Conservation (phyloP, 2,888 invertebrate genomes). For the Pollenia amentaria region DNA sequence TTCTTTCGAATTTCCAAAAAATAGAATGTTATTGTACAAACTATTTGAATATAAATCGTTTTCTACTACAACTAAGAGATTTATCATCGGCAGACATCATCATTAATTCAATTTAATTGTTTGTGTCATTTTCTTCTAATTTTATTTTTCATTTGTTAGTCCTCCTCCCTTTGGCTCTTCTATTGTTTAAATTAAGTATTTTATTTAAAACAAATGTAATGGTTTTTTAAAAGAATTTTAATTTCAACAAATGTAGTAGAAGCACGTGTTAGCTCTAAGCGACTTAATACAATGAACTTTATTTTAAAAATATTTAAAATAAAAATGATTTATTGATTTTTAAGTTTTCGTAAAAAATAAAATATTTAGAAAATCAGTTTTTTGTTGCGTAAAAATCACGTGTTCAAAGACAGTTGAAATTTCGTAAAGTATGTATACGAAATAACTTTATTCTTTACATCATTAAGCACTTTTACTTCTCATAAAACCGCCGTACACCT, state of each 20-base stretch:
- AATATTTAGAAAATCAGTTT: neutral
- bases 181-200: neutral
- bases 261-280: neutral
- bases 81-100: slow-evolving; percentile 17
- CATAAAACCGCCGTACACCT: too few relatives aligned
- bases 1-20: too few relatives aligned
- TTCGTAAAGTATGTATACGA: neutral
- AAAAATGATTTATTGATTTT: neutral
- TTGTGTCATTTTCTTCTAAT: neutral
- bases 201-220: too few relatives aligned
- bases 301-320: neutral
- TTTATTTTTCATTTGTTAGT: neutral
- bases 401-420: neutral
- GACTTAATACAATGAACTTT: slow-evolving; percentile 12
- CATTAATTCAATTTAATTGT: slow-evolving; percentile 25
- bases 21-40: neutral
- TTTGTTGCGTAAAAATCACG: neutral
- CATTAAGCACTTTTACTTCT: too few relatives aligned
- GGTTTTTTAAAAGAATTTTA: too few relatives aligned
- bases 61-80: neutral
- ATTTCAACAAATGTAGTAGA: neutral
- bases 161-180: neutral
- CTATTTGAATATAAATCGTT: neutral
- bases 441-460: too few relatives aligned
- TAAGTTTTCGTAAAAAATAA: neutral